Evolutionary conservation across 2,113 vertebrate species (phyloP).

Genomic region (Neopipo cinnamomea): DNA sequence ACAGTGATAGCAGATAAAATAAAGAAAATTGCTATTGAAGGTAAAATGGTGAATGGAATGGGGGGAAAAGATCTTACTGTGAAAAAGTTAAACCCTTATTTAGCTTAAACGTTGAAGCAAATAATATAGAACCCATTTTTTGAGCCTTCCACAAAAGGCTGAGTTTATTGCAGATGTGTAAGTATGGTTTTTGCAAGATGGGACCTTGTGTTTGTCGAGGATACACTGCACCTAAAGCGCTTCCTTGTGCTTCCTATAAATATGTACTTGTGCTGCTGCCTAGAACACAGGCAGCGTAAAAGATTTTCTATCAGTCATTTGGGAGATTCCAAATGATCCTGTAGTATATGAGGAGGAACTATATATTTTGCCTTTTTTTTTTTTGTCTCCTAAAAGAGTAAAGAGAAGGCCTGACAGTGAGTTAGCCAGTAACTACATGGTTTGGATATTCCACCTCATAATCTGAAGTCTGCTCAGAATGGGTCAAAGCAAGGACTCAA

Average conservation of each 20-base stretch:
- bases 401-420: neutral
- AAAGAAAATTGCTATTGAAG: neutral
- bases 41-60: neutral
- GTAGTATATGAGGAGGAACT: neutral
- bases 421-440: neutral
- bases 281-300: neutral
- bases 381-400: neutral
- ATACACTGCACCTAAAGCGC: neutral
- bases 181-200: neutral
- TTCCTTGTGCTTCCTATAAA: neutral
- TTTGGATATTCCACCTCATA: neutral
- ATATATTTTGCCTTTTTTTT: neutral
- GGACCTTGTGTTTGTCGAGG: neutral
- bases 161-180: neutral
- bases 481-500: neutral
- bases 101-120: neutral
- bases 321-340: neutral
- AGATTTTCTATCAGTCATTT: neutral
- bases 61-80: neutral
- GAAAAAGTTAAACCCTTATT: neutral
- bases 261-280: neutral
- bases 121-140: neutral
- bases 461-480: neutral
- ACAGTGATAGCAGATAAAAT: neutral
- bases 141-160: neutral